phyloP scores from a whole-genome alignment of 2,113 vertebrate species.

The Ciconia boyciana region DNA sequence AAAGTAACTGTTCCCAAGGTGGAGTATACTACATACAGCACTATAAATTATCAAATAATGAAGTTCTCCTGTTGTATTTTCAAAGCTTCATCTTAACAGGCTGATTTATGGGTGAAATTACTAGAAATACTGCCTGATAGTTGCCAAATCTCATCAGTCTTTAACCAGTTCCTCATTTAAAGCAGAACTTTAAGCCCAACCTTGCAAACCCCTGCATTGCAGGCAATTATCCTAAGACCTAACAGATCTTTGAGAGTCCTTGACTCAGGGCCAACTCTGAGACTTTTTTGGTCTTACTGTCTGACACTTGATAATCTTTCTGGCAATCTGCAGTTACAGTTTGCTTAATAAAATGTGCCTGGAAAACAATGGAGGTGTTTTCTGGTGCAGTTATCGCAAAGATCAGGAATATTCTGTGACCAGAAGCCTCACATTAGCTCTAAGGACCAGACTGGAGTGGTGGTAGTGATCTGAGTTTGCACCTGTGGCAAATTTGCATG shows the following conservation, averaged over 20 bases:
- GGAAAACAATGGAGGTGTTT: neutral
- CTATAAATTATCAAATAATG: constrained; percentile 55
- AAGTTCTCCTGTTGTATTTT: constrained; percentile 56
- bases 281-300: neutral
- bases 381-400: neutral
- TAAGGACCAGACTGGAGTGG: neutral
- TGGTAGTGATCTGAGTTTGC: neutral
- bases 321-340: constrained; percentile 47
- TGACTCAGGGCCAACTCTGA: neutral
- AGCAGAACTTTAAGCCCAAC: neutral
- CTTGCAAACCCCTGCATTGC: neutral
- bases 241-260: neutral
- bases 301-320: constrained; percentile 46
- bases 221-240: constrained; percentile 6
- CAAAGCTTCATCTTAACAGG: constrained; percentile 44
- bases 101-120: constrained; percentile 56
- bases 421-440: neutral
- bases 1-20: constrained; percentile 60
- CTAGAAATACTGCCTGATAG: constrained; percentile 23
- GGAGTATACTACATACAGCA: neutral
- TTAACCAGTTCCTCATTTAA: constrained; percentile 22
- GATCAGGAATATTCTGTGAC: constrained; percentile 21
- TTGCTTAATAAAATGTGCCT: constrained; percentile 5
- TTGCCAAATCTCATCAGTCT: constrained; percentile 47
- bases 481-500: neutral